phyloP scores from a whole-genome alignment of 1,140 invertebrate species.

The Microvelia longipes region DNA sequence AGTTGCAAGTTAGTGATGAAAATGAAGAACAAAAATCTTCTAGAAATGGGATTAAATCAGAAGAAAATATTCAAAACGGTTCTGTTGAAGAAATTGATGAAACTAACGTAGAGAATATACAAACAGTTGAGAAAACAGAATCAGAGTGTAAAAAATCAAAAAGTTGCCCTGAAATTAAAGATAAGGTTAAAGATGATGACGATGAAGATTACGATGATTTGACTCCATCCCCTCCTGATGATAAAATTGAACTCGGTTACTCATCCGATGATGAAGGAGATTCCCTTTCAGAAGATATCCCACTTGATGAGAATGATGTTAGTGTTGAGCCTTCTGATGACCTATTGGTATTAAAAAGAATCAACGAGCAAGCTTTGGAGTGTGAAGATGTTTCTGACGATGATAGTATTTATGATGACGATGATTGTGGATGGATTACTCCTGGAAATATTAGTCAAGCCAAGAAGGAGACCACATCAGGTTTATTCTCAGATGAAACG shows the following conservation, averaged over 20 bases:
- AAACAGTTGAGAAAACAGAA: too few relatives aligned
- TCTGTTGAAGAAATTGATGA: slow-evolving; percentile 26
- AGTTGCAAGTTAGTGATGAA: not conserved
- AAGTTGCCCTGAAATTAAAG: too few relatives aligned
- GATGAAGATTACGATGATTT: not conserved
- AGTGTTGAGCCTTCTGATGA: slow-evolving; percentile 28
- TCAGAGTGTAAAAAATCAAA: too few relatives aligned
- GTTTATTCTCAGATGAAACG: slow-evolving; percentile 41
- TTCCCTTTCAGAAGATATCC: slow-evolving; percentile 28
- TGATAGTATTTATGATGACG: slow-evolving; percentile 34
- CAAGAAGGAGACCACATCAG: slow-evolving; percentile 49
- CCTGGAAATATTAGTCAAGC: slow-evolving; percentile 61
- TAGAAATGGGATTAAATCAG: too few relatives aligned
- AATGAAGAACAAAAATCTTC: too few relatives aligned
- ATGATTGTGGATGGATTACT: slow-evolving; percentile 77
- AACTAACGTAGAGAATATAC: slow-evolving; percentile 23
- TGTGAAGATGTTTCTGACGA: slow-evolving; percentile 11
- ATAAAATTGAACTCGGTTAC: slow-evolving; percentile 13
- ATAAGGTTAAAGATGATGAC: slow-evolving; percentile 4
- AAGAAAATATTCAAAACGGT: slow-evolving; percentile 30
- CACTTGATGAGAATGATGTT: slow-evolving; percentile 28
- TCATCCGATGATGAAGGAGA: slow-evolving; percentile 1
- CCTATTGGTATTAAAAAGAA: slow-evolving; percentile 27
- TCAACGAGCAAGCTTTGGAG: slow-evolving; percentile 9
- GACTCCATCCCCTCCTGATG: not conserved